Evolutionary conservation across 2,113 vertebrate genomes (phyloP), one percentile per base, ranked within the genome.

Genomic region (Arothron firmamentum): DNA sequence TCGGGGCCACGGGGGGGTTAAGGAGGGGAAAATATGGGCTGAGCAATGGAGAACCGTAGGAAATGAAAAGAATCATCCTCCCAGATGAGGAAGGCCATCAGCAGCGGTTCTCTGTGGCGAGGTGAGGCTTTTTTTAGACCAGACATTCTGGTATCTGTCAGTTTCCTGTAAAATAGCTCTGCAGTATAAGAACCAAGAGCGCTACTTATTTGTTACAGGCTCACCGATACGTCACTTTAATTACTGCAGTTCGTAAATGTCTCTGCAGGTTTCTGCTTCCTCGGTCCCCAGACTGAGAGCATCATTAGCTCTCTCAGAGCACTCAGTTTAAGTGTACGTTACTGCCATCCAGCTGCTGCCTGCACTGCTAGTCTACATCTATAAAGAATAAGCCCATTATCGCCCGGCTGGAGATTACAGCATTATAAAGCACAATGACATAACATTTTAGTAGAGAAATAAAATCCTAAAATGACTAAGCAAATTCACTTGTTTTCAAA

Each of bases 211-310:
- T 9, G 19, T 67, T 16, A 43, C 43, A 59, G 70, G 66, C 62
- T 79, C 67, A 57, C 53, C 43, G 65, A 59, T n/a, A 48, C 34
- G 41, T 68, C 20, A 60, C 72, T 80, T 75, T 34, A 75, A 79
- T 78, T 62, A 75, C 70, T 67, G 74, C 62, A 42, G 55, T 21
- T 63, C 31, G 73, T n/a, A 74, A 62, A 72, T 51, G 41, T 53
- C 49, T 53, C 49, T n/a, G 21, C 38, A 43, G 72, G 56, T 63
- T 68, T 70, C 71, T 65, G 59, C 25, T 20, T 18, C n/a, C 25
- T 46, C 46, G 21, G 20, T 74, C 38, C 64, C 67, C 56, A 12
- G 23, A 18, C 61, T 65, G 55, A 78, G 62, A 58, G 69, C 65
- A 58, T 54, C 61, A 53, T 46, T 70, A 43, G 55, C 54, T 65